A percentile compares a stretch with the other conserved stretches of the same genome.
phyloP scores from a whole-genome alignment of 2,797 vertebrate species.

The Garrulus glandarius region DNA sequence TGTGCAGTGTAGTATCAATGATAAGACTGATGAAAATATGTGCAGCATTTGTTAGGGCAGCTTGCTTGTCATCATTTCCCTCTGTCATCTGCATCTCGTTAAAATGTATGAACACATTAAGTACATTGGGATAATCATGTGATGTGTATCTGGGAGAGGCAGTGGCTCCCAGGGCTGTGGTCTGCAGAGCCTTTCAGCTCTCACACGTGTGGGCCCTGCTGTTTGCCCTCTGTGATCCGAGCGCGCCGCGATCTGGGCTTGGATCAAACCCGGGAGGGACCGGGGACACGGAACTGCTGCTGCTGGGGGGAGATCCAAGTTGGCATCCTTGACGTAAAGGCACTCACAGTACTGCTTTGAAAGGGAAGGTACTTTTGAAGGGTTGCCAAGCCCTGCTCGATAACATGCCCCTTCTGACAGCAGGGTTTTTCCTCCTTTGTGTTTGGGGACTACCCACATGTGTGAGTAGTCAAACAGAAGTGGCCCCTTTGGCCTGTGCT shows the following conservation, averaged over 20 bases:
- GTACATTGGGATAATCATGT: background rate
- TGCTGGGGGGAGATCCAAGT: background rate
- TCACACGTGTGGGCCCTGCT: background rate
- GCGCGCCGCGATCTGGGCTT: fast-evolving
- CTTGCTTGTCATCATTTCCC: background rate
- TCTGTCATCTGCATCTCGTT: background rate
- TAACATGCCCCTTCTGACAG: background rate
- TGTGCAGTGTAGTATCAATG: background rate
- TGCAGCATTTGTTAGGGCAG: conserved; percentile 7
- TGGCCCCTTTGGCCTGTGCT: background rate
- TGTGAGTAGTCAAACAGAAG: background rate
- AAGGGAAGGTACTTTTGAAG: background rate
- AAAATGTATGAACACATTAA: background rate
- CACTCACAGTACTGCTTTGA: background rate
- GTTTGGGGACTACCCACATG: background rate
- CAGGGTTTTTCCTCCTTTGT: background rate
- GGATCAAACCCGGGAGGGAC: background rate
- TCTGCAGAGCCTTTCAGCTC: background rate
- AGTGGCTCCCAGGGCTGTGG: background rate
- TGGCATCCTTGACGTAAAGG: background rate
- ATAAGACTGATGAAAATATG: background rate
- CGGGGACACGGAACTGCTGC: background rate
- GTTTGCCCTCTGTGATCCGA: background rate
- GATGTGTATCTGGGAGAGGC: background rate
- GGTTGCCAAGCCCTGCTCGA: background rate